Conservation (phyloP, 2,797 vertebrate genomes). For the Platalea minor region DNA sequence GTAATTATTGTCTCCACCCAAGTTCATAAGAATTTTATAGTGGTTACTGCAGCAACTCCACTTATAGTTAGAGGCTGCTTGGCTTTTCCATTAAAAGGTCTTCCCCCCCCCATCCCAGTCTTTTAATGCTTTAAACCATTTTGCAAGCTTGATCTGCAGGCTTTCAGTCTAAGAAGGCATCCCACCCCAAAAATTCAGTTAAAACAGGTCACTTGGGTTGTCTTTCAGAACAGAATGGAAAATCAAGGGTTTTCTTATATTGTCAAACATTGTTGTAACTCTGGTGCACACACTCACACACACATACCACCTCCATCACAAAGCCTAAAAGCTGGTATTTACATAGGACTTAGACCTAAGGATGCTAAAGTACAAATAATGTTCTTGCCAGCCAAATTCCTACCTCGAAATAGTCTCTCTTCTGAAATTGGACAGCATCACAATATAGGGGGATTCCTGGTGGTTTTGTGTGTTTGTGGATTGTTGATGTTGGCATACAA, state of each 20-base stretch:
- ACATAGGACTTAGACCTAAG: background rate
- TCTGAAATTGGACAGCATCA: background rate
- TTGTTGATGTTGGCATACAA: background rate
- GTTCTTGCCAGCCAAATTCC: background rate
- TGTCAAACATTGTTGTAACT: background rate
- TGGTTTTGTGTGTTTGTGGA: background rate
- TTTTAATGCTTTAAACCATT: conserved; percentile 16
- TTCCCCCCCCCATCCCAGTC: background rate
- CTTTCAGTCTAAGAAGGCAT: background rate
- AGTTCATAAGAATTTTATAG: conserved; percentile 32
- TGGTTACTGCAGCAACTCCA: conserved; percentile 5
- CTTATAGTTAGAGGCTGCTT: background rate
- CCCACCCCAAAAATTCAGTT: background rate
- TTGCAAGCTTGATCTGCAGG: background rate
- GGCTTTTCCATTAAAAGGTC: background rate
- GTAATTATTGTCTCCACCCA: conserved; percentile 66
- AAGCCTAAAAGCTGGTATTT: background rate
- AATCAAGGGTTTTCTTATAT: too few relatives aligned
- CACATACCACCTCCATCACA: too few relatives aligned
- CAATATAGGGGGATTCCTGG: background rate
- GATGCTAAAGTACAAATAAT: background rate
- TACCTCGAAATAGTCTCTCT: background rate
- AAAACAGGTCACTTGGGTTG: background rate
- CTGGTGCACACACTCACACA: background rate
- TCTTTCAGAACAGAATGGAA: background rate